Percentiles rank a stretch among this genome's conserved stretches.
Evolutionary conservation across 2,888 invertebrate genomes (phyloP).

Genomic region (Drosophila demipolita): DNA sequence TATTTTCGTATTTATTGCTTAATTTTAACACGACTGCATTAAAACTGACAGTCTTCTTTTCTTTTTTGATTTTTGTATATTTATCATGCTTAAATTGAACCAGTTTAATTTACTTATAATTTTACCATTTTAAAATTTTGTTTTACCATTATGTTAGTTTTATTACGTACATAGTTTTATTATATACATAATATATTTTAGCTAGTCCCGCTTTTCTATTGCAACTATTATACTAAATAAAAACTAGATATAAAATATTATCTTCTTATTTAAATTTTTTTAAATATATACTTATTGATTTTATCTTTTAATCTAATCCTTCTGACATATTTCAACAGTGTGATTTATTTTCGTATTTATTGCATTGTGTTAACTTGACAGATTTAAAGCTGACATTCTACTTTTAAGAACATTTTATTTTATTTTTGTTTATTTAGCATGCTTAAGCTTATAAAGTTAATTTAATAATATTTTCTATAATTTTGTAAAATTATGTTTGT

Average conservation of each 20-base stretch:
- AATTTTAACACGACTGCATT: background rate
- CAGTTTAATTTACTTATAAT: background rate
- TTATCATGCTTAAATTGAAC: background rate
- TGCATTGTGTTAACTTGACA: background rate
- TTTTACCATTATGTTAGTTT: background rate
- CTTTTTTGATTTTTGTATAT: background rate
- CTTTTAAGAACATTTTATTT: background rate
- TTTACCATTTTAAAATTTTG: background rate
- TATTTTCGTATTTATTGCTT: conserved; percentile 4
- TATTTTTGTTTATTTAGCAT: background rate
- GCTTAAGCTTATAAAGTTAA: background rate
- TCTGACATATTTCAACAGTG: background rate
- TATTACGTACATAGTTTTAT: no score
- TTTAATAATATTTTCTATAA: background rate
- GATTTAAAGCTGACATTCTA: background rate
- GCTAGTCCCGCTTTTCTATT: background rate
- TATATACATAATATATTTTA: background rate
- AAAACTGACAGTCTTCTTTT: background rate
- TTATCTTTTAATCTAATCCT: conserved; percentile 2
- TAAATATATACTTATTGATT: background rate
- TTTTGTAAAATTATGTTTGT: background rate
- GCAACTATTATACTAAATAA: background rate
- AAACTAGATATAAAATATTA: background rate
- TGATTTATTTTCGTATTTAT: conserved; percentile 11
- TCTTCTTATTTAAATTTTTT: background rate